Evolutionary conservation across 1,140 invertebrate species (phyloP).

Genomic region (Hirudo medicinalis): DNA sequence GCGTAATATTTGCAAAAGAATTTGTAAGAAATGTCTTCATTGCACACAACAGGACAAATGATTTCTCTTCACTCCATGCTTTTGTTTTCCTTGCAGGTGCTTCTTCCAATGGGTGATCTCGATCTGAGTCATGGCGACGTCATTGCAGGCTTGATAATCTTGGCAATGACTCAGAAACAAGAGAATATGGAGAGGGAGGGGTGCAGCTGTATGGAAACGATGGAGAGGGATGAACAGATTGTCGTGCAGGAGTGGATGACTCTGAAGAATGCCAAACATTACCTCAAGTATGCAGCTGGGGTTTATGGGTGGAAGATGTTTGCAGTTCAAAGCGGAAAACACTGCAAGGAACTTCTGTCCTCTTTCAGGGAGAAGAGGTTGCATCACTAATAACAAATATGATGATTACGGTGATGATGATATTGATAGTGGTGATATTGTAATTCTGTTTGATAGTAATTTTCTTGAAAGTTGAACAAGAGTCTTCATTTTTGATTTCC

Average conservation of each 20-base stretch:
- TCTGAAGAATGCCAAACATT: background rate
- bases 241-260: slow-evolving; percentile 1
- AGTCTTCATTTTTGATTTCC: no score
- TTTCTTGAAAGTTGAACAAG: no score
- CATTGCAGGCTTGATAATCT: background rate
- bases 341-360: background rate
- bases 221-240: background rate
- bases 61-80: no score
- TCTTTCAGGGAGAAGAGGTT: slow-evolving; percentile 2
- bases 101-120: background rate
- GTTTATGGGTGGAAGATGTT: slow-evolving; percentile 4
- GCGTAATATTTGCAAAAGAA: no score
- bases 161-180: background rate
- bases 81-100: no score
- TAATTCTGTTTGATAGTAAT: no score
- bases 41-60: no score
- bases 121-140: slow-evolving; percentile 1
- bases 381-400: background rate
- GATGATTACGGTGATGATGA: no score
- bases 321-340: background rate
- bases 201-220: background rate
- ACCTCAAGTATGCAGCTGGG: background rate
- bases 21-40: no score
- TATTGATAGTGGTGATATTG: no score
- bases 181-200: background rate